These are phyloP conservation scores for Escarpia spicata DNA, from an alignment of 2,888 invertebrate species.

Conservation along the genomic window DNA sequence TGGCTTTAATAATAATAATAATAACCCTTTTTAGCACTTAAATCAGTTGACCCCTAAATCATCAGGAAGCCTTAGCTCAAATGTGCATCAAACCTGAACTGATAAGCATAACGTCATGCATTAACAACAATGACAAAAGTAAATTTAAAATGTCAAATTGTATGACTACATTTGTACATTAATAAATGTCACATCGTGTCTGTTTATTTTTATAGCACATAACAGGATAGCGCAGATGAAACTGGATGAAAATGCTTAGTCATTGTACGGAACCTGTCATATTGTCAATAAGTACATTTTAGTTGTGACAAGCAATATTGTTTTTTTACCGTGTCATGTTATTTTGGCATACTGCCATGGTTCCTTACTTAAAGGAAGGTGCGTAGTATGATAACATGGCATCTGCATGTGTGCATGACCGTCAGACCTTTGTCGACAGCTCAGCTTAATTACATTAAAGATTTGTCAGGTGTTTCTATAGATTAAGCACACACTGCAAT, in stretches of 20 bases:
- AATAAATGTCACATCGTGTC: background rate
- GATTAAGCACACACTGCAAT: background rate
- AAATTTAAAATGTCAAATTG: too few species aligned
- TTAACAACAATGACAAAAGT: too few species aligned
- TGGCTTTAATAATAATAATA: too few species aligned
- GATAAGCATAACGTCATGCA: too few species aligned
- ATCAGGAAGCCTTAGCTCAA: too few species aligned
- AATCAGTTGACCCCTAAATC: too few species aligned
- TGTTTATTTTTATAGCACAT: background rate
- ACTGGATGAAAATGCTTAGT: background rate
- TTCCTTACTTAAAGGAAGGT: background rate
- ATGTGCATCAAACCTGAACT: too few species aligned
- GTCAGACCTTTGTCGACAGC: background rate
- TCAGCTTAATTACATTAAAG: slow-evolving; percentile 16
- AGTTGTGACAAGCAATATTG: background rate
- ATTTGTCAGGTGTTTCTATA: background rate
- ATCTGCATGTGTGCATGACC: background rate
- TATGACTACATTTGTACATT: too few species aligned
- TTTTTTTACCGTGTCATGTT: background rate
- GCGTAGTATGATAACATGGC: background rate
- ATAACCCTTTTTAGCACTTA: too few species aligned
- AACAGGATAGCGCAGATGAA: background rate
- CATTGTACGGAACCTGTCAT: background rate
- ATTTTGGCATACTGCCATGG: background rate
- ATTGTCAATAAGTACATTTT: background rate